Base-by-base conservation (phyloP, 1,140 invertebrate genomes). In the Oedothorax gibbosus region DNA sequence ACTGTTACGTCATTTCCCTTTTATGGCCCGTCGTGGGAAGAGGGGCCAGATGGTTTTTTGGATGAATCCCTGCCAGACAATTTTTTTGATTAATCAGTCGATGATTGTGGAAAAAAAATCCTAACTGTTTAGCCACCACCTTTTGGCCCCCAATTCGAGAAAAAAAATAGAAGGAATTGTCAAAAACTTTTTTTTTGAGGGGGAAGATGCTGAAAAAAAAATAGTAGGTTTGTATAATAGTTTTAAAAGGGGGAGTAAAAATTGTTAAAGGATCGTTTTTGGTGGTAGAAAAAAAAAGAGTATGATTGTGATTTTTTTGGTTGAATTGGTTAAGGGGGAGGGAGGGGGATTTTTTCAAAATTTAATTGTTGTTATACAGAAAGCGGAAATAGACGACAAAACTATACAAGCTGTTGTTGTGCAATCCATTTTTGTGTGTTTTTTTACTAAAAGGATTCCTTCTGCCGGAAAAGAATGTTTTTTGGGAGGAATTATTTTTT, bases 21-120 rank as follows among this genome's bases (percentile, higher is more conserved):
- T 50, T 68, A 68, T 71, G 11, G 75, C 12, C 21, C 49, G 11
- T 77, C 75, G 75, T 77, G 75, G 75, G 75, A 77, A 77, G 75
- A 77, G 75, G 35, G 57, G 53, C 75, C 75, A 77, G 75, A 77
- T 77, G 75, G 75, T 77, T 77, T 77, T 77, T 77, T 77, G 49
- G 75, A 77, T 62, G 75, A 64, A 77, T 77, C 75, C 75, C 35
- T 77, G 35, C 75, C 15, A 18, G 35, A 20, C 20, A 10, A 15
- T 50, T 77, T 60, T 77, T 77, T 77, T 77, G 57, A 77, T 77
- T 77, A 77, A 77, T 77, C 75, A 77, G 75, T 49, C 49, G 51
- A 64, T 14, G 53, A 49, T 7, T 53, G 18, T 53, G 18, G 54
- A 11, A 64, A 65, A 78, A 78, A 66, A 66, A 54, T 64, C 54